Evolutionary conservation across 2,797 vertebrate genomes (phyloP).

Genomic region (Manis crassicaudata): DNA sequence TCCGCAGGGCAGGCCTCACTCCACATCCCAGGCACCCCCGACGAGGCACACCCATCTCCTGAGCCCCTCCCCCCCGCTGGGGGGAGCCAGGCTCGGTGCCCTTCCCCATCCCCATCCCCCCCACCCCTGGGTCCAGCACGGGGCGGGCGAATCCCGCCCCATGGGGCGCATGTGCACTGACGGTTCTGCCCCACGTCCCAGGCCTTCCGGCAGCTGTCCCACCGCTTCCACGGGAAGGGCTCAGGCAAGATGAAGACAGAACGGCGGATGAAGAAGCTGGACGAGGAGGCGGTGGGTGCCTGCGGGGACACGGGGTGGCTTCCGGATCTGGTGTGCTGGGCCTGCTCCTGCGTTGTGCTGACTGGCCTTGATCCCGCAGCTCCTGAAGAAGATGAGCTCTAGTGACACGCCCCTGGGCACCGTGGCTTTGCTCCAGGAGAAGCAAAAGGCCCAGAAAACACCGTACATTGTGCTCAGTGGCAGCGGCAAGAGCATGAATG

Average conservation of each 20-base stretch:
- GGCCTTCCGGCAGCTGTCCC: constrained; percentile 95
- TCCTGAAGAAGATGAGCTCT: constrained; percentile 98
- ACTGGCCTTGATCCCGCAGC: constrained; percentile 61
- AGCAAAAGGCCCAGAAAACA: constrained; percentile 97
- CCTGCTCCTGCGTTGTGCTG: neutral
- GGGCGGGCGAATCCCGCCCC: neutral
- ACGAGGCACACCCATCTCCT: neutral
- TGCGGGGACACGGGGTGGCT: fast-evolving
- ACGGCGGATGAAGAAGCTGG: constrained; percentile 95
- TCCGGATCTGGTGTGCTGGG: neutral
- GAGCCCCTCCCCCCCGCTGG: fast-evolving
- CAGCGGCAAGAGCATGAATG: constrained; percentile 97
- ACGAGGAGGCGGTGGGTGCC: constrained; percentile 92
- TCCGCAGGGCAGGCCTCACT: neutral
- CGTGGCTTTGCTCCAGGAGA: constrained; percentile 95
- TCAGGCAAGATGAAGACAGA: constrained; percentile 98
- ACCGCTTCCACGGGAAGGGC: constrained; percentile 95
- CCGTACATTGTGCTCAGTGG: constrained; percentile 96
- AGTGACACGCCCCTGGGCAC: constrained; percentile 96
- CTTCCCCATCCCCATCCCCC: neutral
- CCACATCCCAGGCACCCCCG: too few relatives aligned
- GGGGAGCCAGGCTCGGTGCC: too few relatives aligned
- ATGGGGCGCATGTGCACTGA: too few relatives aligned
- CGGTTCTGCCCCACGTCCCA: constrained; percentile 33
- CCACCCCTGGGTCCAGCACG: neutral